Conservation (phyloP, 1,140 invertebrate species). For the Marisa cornuarietis region DNA sequence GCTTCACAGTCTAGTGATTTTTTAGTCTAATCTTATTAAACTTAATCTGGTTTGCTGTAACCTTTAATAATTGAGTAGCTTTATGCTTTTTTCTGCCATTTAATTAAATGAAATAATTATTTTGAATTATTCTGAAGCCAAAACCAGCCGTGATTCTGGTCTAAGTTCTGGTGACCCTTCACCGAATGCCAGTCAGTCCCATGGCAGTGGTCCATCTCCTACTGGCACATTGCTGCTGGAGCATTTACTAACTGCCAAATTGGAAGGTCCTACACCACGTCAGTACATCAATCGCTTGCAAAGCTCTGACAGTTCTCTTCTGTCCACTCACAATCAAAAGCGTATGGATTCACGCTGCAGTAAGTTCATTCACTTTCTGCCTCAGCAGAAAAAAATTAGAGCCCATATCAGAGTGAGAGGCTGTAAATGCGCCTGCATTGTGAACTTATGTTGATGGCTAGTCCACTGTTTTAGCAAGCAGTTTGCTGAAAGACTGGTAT, state of each 20-base stretch:
- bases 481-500: too few species aligned
- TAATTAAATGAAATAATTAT: too few species aligned
- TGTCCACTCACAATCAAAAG: background rate
- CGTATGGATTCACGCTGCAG: slow-evolving; percentile 22
- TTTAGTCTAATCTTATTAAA: too few species aligned
- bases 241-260: slow-evolving; percentile 22
- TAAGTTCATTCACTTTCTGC: background rate
- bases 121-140: slow-evolving; percentile 28
- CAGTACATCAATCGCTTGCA: slow-evolving; percentile 37
- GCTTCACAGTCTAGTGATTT: too few species aligned
- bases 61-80: too few species aligned
- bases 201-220: slow-evolving; percentile 12
- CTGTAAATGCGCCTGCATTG: too few species aligned
- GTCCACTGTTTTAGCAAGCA: too few species aligned
- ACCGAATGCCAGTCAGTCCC: slow-evolving; percentile 47
- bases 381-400: too few species aligned
- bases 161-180: slow-evolving; percentile 61
- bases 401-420: too few species aligned
- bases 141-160: slow-evolving; percentile 60
- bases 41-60: too few species aligned
- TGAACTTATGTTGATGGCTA: too few species aligned
- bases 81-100: too few species aligned
- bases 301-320: slow-evolving; percentile 19
- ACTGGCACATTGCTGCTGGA: slow-evolving; percentile 19
- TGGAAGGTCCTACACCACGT: slow-evolving; percentile 29